A percentile compares a stretch with the other conserved stretches of the same genome.
Conservation (phyloP, 2,797 vertebrate genomes). For the Sparus aurata region DNA sequence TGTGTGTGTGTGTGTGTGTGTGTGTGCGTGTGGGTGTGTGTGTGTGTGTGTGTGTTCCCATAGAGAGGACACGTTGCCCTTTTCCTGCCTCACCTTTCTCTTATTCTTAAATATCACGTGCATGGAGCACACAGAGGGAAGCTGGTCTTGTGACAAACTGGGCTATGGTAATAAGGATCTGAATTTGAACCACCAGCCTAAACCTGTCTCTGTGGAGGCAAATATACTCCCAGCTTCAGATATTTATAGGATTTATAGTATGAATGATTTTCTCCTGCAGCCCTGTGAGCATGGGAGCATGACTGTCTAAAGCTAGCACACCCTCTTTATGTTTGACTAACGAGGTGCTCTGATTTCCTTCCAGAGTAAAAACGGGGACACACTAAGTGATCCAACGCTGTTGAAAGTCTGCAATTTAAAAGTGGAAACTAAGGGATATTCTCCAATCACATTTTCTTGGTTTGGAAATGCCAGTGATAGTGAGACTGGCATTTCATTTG, state of each 20-base stretch:
- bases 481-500: neutral
- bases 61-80: conserved; percentile 57
- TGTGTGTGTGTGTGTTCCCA: neutral
- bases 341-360: conserved; percentile 63
- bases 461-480: conserved; percentile 11
- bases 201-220: conserved; percentile 38
- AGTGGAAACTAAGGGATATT: neutral
- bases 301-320: conserved; percentile 55
- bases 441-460: neutral
- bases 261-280: conserved; percentile 59
- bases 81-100: conserved; percentile 44
- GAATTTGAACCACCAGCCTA: conserved; percentile 41
- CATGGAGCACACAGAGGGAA: conserved; percentile 14
- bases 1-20: too few species aligned
- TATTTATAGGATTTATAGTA: conserved; percentile 58
- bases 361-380: conserved; percentile 57
- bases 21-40: neutral
- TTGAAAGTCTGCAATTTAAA: neutral
- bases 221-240: conserved; percentile 34
- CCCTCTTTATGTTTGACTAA: conserved; percentile 59
- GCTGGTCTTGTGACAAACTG: conserved; percentile 49
- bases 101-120: conserved; percentile 57
- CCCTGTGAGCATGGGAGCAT: conserved; percentile 25
- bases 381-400: conserved; percentile 10
- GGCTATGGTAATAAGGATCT: conserved; percentile 24